These are phyloP conservation scores for Sarcophaga subvicina DNA, from an alignment of 2,888 invertebrate species.

Conservation along the genomic window DNA sequence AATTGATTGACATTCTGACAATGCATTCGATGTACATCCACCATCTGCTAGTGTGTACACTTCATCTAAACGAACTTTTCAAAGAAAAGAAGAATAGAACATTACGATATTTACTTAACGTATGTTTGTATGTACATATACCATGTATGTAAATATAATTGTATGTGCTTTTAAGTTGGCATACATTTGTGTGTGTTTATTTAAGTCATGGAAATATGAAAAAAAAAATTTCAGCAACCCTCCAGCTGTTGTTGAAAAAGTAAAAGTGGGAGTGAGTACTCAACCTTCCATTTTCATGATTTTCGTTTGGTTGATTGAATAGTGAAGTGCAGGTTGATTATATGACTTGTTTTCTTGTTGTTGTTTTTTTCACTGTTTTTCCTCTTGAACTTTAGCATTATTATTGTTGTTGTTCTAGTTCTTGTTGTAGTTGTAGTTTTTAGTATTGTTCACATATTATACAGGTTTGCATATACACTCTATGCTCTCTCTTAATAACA, in stretches of 20 bases:
- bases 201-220: neutral
- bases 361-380: neutral
- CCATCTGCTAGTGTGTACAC: no score
- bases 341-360: constrained; percentile 1
- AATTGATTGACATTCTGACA: no score
- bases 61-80: neutral
- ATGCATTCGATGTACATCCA: no score
- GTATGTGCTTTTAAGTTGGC: neutral
- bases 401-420: neutral
- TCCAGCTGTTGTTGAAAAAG: neutral
- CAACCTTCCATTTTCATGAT: constrained; percentile 29
- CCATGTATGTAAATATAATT: neutral
- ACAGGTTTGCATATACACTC: neutral
- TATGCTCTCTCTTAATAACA: neutral
- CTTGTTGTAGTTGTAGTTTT: neutral
- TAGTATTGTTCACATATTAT: no score
- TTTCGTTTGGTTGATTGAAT: constrained; percentile 47
- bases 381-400: constrained; percentile 6
- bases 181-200: neutral
- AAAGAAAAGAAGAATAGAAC: neutral
- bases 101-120: no score
- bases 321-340: constrained; percentile 35
- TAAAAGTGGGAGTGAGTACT: constrained; percentile 13
- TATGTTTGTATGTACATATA: neutral
- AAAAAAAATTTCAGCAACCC: constrained; percentile 2